Evolutionary conservation across 2,113 vertebrate species (phyloP), one percentile per base, ranked within the genome.

Genomic region (Maccullochella peelii): DNA sequence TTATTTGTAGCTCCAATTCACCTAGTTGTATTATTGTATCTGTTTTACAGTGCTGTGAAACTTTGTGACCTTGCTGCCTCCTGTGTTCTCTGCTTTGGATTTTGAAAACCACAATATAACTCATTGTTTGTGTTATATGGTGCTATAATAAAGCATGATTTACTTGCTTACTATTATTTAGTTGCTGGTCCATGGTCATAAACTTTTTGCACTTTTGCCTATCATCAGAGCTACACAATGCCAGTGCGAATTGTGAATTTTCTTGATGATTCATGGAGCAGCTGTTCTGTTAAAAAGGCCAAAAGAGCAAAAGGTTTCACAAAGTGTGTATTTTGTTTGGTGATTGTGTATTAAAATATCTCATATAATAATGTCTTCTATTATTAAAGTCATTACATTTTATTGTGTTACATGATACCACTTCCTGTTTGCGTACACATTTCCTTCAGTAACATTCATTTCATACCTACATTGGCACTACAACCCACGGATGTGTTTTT

Each of bases 221-320:
- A 52, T 74, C 54, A 55, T 70, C 33, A 54, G 25, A 63, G 58
- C 66, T 47, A 8, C 36, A 70, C 50, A 25, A 16, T 59, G 62
- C 52, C 62, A 27, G n/a, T n/a, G 58, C 49, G 8, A 42, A 79
- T 33, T 52, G 69, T n/a, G n/a, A n/a, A 79, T 67, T 73, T 57
- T 77, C 21, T 30, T 63, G 4, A 40, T 58, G 78, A 72, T 72
- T 59, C 50, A 72, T 80, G 30, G 11, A 52, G 49, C 40, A 73
- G 82, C 69, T 79, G 50, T 55, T 84, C 40, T 30, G 3, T 30
- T 30, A 40, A 33, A 4, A 50, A 66, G 2, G n/a, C 14, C 40
- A n/a, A 52, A 25, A 59, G 40, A 52, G 16, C 42, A 50, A 61
- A 50, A 71, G 2, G 15, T 42, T 54, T 23, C 49, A 52, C 11